Evolutionary conservation across 2,797 vertebrate genomes (phyloP), one percentile per base, ranked within the genome.

Genomic region (Cuniculus paca): DNA sequence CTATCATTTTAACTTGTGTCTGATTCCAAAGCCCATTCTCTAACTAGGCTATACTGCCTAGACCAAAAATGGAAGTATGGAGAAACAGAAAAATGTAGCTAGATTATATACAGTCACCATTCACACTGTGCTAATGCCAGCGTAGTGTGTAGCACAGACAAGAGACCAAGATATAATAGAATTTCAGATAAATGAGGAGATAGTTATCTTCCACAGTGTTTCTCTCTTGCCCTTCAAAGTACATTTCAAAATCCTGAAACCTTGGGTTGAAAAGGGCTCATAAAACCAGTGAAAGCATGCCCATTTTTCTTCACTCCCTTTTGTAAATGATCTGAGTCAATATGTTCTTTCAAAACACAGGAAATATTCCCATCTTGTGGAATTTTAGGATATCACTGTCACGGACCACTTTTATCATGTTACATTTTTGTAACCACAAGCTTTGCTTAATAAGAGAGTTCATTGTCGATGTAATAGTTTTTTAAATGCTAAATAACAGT

Each of bases 331-430:
- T 74, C 48, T 84, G n/a, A 95, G 48, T 81, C 60, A 85, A 10
- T 26, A 17, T 82, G 83, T 92, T 58, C 72, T 95, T 88, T 72
- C 58, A 79, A 92, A 90, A 93, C 20, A 88, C 39, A 88, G 90
- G 83, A 95, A 91, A 82, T 86, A 61, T 72, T 42, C 61, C 75
- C 65, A 74, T 89, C 68, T 82, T 93, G 17, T 56, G 68, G 28
- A 42, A 45, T 95, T 95, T 89, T 56, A 86, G 22, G 45, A 70
- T 65, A 84, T 75, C 28, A 2, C 28, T 80, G 5, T 65, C 72
- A 77, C 52, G 84, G 61, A 34, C 48, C 58, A 84, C 52, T 94
- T 77, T 52, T 26, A 77, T 28, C 72, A 48, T 42, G 12, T n/a
- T 84, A 77, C 52, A 22, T 74, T 94, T 90, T 93, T 88, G 89